Evolutionary conservation across 2,888 invertebrate genomes (phyloP).

Genomic region (Alloscopus bannaensis): DNA sequence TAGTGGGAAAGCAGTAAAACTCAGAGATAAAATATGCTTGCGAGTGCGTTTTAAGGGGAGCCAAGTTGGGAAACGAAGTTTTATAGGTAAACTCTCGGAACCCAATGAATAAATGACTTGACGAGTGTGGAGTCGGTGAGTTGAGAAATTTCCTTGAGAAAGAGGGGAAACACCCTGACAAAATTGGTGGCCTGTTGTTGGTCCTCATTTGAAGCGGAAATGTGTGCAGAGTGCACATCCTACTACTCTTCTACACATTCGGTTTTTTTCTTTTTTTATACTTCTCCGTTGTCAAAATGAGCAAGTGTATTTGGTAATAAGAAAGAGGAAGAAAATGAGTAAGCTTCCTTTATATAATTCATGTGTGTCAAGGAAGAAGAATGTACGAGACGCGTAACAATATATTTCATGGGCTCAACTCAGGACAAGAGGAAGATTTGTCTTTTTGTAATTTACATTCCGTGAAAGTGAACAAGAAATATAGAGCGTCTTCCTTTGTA

Average conservation of each 20-base stretch:
- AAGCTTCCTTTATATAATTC: slow-evolving; percentile 9
- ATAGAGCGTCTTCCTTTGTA: neutral
- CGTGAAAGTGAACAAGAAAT: slow-evolving; percentile 21
- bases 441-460: slow-evolving; percentile 49
- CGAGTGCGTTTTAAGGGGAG: neutral
- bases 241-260: too few species aligned
- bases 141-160: slow-evolving; percentile 18
- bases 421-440: slow-evolving; percentile 30
- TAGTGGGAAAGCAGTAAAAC: neutral
- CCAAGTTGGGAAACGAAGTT: neutral
- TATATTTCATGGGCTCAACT: slow-evolving; percentile 7
- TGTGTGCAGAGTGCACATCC: neutral
- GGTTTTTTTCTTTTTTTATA: too few species aligned
- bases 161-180: neutral
- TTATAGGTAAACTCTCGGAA: slow-evolving; percentile 15
- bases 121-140: slow-evolving; percentile 6
- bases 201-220: slow-evolving; percentile 4
- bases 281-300: too few species aligned
- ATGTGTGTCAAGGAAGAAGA: neutral
- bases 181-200: neutral
- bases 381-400: slow-evolving; percentile 16
- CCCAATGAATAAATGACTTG: slow-evolving; percentile 22
- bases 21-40: slow-evolving; percentile 5
- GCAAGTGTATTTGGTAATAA: neutral
- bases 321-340: slow-evolving; percentile 5